Conservation (phyloP, 2,113 vertebrate genomes). For the Tylochromis polylepis region DNA sequence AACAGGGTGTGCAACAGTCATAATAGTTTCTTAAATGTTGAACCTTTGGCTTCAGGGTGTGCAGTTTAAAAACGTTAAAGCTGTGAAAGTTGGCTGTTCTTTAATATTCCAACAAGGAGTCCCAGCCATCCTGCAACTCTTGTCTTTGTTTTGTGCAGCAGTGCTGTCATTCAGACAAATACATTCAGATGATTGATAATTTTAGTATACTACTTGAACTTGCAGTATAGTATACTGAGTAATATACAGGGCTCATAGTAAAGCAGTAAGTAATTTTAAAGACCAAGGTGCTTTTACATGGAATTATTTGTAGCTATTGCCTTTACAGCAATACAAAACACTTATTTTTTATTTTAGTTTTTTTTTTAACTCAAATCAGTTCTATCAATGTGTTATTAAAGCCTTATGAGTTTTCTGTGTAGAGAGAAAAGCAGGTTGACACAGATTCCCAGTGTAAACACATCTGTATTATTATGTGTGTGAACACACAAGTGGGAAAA, state of each 20-base stretch:
- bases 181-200: background rate
- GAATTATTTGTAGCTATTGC: background rate
- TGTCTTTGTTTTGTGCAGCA: background rate
- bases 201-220: accelerated
- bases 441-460: background rate
- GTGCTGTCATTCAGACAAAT: background rate
- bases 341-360: background rate
- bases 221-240: background rate
- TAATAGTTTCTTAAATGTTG: background rate
- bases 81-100: background rate
- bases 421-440: background rate
- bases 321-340: background rate
- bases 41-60: background rate
- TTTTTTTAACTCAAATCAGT: background rate
- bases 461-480: background rate
- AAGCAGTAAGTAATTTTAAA: background rate
- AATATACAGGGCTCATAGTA: background rate
- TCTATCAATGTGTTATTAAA: accelerated
- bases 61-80: background rate
- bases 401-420: background rate
- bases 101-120: background rate
- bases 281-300: background rate
- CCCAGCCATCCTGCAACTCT: background rate
- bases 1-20: background rate
- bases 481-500: background rate